Conservation (phyloP, 2,113 vertebrate genomes). For the Percina caprodes region DNA sequence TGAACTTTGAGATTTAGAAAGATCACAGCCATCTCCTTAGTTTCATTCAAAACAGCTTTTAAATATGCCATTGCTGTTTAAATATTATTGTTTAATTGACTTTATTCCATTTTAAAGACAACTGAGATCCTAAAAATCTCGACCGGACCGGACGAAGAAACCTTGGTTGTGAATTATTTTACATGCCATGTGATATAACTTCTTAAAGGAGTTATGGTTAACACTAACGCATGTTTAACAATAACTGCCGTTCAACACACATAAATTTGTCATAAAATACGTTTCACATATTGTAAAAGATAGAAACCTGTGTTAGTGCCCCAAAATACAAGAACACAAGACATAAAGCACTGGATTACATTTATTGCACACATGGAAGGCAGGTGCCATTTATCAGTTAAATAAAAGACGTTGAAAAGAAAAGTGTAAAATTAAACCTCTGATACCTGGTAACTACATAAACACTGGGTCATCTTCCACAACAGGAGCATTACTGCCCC, state of each 20-base stretch:
- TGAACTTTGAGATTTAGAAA: conserved; percentile 11
- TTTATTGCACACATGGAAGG: conserved; percentile 78
- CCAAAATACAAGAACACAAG: conserved; percentile 27
- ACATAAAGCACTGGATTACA: conserved; percentile 63
- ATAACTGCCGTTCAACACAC: not conserved
- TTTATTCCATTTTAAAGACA: not conserved
- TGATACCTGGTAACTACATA: conserved; percentile 53
- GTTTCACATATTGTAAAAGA: not conserved
- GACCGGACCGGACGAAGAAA: not conserved
- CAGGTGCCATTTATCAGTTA: conserved; percentile 60
- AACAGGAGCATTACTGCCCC: not conserved
- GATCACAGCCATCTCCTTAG: not conserved
- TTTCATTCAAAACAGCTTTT: conserved; percentile 10
- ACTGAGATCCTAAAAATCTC: not conserved
- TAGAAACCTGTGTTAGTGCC: not conserved
- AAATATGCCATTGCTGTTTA: not conserved
- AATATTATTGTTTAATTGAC: not conserved
- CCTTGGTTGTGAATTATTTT: not conserved
- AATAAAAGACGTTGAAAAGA: conserved; percentile 65
- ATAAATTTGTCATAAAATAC: not conserved
- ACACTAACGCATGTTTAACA: not conserved
- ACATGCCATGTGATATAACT: not conserved
- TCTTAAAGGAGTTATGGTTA: not conserved
- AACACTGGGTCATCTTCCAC: not conserved
- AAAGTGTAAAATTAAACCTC: conserved; percentile 63